phyloP scores from a whole-genome alignment of 2,888 invertebrate species.

The Eupeodes latifasciatus region DNA sequence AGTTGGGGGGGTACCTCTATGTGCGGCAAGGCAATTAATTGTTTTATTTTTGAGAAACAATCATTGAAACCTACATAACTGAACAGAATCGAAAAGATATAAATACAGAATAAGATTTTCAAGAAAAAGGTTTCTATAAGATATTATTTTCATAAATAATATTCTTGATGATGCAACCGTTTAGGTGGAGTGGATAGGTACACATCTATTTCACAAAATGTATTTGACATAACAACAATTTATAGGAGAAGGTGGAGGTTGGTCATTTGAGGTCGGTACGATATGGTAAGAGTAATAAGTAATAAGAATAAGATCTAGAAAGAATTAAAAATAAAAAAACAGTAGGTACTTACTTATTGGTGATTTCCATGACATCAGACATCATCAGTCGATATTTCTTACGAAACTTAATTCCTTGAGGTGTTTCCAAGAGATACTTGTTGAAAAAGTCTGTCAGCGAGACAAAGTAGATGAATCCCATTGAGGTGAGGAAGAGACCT shows the following conservation, averaged over 20 bases:
- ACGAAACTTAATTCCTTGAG: slow-evolving; percentile 86
- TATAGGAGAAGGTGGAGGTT: neutral
- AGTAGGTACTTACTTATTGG: slow-evolving; percentile 87
- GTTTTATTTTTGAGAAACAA: neutral
- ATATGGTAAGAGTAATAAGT: neutral
- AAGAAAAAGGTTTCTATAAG: neutral
- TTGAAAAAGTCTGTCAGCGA: slow-evolving; percentile 88
- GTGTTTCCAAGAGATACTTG: slow-evolving; percentile 86
- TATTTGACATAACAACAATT: neutral
- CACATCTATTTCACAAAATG: neutral
- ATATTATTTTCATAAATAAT: neutral
- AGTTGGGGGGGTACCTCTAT: too few relatives aligned
- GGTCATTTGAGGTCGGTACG: neutral
- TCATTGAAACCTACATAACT: neutral
- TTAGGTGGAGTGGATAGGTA: neutral
- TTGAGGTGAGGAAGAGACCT: slow-evolving; percentile 86
- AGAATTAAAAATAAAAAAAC: neutral
- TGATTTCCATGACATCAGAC: slow-evolving; percentile 89
- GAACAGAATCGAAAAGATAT: neutral
- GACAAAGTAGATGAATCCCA: slow-evolving; percentile 89
- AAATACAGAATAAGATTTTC: neutral
- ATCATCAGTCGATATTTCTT: slow-evolving; percentile 88
- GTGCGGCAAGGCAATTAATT: neutral
- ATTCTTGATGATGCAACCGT: slow-evolving; percentile 62
- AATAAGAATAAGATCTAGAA: neutral